phyloP scores from a whole-genome alignment of 2,888 invertebrate species.

The Patella caerulea region DNA sequence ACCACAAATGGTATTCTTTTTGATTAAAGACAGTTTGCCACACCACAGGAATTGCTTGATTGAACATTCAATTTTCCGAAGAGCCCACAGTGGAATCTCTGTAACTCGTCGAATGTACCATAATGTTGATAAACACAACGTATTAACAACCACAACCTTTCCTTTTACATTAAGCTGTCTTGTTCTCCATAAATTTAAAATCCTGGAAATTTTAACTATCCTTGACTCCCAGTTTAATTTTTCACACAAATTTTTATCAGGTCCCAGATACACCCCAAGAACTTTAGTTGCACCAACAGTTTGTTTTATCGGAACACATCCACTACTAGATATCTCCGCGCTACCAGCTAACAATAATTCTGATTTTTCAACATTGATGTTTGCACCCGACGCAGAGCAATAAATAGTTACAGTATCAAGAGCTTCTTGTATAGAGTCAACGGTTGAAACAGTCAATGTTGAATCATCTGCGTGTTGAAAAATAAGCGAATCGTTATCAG shows the following conservation, averaged over 20 bases:
- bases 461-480: neutral
- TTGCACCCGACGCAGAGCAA: neutral
- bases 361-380: neutral
- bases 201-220: neutral
- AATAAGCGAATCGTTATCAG: neutral
- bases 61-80: neutral
- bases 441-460: neutral
- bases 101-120: neutral
- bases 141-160: no score
- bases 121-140: neutral
- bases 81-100: neutral
- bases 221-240: conserved; percentile 1
- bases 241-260: neutral
- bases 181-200: neutral
- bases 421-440: neutral
- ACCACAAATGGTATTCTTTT: neutral
- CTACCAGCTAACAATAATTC: neutral
- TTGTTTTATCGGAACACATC: neutral
- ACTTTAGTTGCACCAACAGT: neutral
- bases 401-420: neutral
- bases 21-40: neutral
- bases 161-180: neutral
- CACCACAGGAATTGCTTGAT: neutral
- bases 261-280: neutral
- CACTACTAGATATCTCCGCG: neutral